Evolutionary conservation across 2,797 vertebrate genomes (phyloP), one percentile per base, ranked within the genome.

Genomic region (Coregonus ussuriensis): DNA sequence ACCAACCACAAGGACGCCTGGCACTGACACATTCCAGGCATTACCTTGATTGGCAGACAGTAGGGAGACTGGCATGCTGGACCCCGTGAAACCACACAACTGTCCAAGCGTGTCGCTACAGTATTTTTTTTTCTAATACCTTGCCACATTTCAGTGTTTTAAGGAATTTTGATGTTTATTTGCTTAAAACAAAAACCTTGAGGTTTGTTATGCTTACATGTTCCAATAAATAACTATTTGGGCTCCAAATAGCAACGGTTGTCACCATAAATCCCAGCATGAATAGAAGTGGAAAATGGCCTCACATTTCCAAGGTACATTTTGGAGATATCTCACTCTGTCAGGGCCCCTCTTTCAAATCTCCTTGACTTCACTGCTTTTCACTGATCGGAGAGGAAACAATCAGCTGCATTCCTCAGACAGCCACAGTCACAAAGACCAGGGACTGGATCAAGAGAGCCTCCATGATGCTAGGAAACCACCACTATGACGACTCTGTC

Each of bases 181-280:
- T 93, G 83, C 82, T 89, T 92, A 85, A 87, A 90, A 91, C 82
- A 88, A 89, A 90, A 87, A 88, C 77, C 80, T 73, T 87, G 88
- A 37, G 91, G 90, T 93, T 93, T 94, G 88, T 93, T 91, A 86
- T 93, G 86, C 84, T 93, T 91, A 85, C 81, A 86, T 90, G 89
- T 90, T 81, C 90, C 78, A 86, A 85, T 71, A 89, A 85, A 88
- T 78, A 89, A 85, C n/a, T 18, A 85, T 87, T 87, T 54, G 35
- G 81, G 79, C 81, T 85, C 84, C 89, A 91, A 93, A 91, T 86
- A 91, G 91, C 88, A 93, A 90, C 82, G 69, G 88, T 90, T 93
- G 92, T 93, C 90, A 93, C 87, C 90, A 90, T 93, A 91, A 93
- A 92, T 91, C 83, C 77, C 33, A 73, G 85, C 83, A 90, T 88